Evolutionary conservation across 2,888 invertebrate genomes (phyloP), one percentile per base, ranked within the genome.

Genomic region (Taphrorychus bicolor): DNA sequence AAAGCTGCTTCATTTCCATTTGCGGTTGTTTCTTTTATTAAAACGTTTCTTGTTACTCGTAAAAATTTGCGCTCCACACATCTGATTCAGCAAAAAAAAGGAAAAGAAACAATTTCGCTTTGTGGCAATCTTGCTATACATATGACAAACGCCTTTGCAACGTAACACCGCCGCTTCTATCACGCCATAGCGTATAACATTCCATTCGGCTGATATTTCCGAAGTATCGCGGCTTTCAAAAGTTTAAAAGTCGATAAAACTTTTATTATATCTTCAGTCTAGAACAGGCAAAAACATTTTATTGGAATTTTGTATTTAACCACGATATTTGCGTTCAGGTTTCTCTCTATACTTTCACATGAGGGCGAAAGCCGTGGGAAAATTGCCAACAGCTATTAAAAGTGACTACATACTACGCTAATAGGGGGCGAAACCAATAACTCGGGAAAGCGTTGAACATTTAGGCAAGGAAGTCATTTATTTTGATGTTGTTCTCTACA

Each of bases 111-210:
- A 48, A 58, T 51, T 64, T 58, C 56, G 40, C 24, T 51, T 64
- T 64, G 64, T 64, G 42, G 52, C 41, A 52, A 24, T 58, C 17
- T 58, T 40, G 64, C 58, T 24, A 22, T 64, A 18, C 49, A 51
- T 52, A 52, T 64, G 58, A 64, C 52, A 52, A 64, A 64, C 58
- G 54, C 61, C 61, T 22, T 45, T 45, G 64, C 56, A 17, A 62
- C 48, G 22, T 62, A 48, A 62, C 54, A 40, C 49, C 59, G n/a
- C n/a, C n/a, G 49, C 49, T 32, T 32, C 32, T 32, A 32, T 32
- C 32, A 32, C 7, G 32, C 32, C 7, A 11, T 7, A 32, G 32
- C 11, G 32, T n/a, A n/a, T 32, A 11, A 32, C 7, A 32, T 32
- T 32, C 11, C 32, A 7, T 32, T 32, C 9, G 11, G 7, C 32